phyloP scores from a whole-genome alignment of 2,113 vertebrate genomes.

The Halichoeres trimaculatus region DNA sequence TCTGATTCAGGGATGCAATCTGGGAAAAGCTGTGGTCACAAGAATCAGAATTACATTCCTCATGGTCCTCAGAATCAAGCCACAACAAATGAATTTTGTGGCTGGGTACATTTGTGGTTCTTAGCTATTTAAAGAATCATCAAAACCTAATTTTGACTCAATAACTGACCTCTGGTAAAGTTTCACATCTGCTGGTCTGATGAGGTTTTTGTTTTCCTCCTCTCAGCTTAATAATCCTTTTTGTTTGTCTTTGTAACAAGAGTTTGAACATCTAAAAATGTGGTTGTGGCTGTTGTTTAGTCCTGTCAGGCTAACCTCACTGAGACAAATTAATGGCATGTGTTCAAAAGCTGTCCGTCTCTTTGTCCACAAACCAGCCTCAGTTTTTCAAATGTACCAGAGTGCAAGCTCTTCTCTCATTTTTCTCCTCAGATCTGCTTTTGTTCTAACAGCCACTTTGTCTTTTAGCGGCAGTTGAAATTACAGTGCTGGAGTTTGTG shows the following conservation, averaged over 20 bases:
- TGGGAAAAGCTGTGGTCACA: not conserved
- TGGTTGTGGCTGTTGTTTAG: conserved; percentile 49
- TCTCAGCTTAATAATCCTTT: conserved; percentile 15
- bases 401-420: not conserved
- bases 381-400: conserved; percentile 4
- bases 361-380: conserved; percentile 36
- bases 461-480: conserved; percentile 45
- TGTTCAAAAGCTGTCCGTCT: conserved; percentile 39
- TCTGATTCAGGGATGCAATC: conserved; percentile 4
- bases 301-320: conserved; percentile 73
- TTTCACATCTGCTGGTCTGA: not conserved
- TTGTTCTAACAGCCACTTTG: conserved; percentile 17
- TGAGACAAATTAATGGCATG: conserved; percentile 47
- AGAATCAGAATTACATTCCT: not conserved
- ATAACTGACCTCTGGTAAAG: not conserved
- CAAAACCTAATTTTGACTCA: conserved; percentile 1
- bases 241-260: conserved; percentile 30
- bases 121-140: conserved; percentile 10
- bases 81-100: conserved; percentile 14
- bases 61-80: not conserved
- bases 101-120: conserved; percentile 11
- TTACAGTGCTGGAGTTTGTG: conserved; percentile 48
- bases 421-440: not conserved
- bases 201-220: conserved; percentile 22
- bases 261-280: conserved; percentile 34